Base-by-base conservation (phyloP, 2,113 vertebrate species). In the Girardinichthys multiradiatus region DNA sequence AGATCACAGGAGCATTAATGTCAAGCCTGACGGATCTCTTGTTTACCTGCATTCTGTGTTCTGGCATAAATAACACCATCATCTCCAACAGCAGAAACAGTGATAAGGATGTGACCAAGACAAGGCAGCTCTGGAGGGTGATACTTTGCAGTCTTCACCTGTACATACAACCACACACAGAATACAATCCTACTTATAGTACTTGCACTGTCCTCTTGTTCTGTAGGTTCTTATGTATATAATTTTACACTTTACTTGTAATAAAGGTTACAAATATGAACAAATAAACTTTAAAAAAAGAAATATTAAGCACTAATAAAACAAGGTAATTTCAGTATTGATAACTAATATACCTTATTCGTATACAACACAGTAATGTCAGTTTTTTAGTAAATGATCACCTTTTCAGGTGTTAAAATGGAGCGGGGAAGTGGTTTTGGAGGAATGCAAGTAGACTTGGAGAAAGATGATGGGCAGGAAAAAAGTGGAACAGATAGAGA, bases 41-140 rank as follows among this genome's bases (percentile, higher is more conserved):
- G 28, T 72, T 21, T 57, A 94, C 94, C 94, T 72, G 91, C 90
- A 30, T 90, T 74, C 88, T 91, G 54, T 81, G 96, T 92, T 71
- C 96, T 90, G 77, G 90, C 77, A 60, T 96, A 96, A 86, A 99
- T 94, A 63, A 95, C 90, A 61, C 98, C 97, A 62, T 97, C 95
- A 0, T 89, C 87, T 79, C 93, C 94, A 70, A 99, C 14, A 2
- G 90, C 95, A 42, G 94, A 95, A 35, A 99, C 90, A 57, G 35
- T 60, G 81, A 95, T 94, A 26, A 86, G 83, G 61, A 94, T 92
- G 64, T 76, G 33, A 77, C 94, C 91, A 0, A 51, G 66, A 31
- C 87, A 80, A 2, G 97, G 97, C 74, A 98, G 76, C 86, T 92
- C 24, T 10, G 96, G 96, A 31, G 95, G 90, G 30, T 86, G 90